Base-by-base conservation (phyloP, 1,140 invertebrate species). In the Coenobita brevimanus region DNA sequence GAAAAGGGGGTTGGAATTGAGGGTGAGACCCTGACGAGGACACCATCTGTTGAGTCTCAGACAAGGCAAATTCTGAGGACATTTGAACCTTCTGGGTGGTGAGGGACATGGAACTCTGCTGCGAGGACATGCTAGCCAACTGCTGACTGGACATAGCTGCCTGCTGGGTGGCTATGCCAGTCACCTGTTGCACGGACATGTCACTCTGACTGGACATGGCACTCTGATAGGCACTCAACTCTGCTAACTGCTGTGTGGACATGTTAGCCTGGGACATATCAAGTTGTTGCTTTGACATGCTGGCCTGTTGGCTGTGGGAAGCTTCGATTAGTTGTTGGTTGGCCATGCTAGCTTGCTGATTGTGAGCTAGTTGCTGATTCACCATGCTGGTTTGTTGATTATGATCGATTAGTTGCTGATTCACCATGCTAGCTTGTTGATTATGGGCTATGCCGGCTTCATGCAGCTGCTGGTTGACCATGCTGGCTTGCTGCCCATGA, bases 11-110 rank as follows among this genome's bases (percentile, higher is more conserved):
- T 38, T 43, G 15, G 54, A 69, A 62, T 50, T 84, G 50, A 1
- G 24, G 6, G 41, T 50, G 17, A 64, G 30, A 67, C 36, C 62
- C 43, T 50, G 81, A 71, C 67, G 43, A 38, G 33, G 82, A 84
- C 71, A 84, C 21, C 64, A 27, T 24, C 33, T 69, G 64, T 27
- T 69, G n/a, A 69, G 64, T 17, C n/a, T 69, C n/a, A 15, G 69
- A 60, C 6, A 62, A 46, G 21, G 82, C 73, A 38, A 60, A 75
- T 24, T 62, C 71, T n/a, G 82, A 84, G 46, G 82, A 27, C 69
- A 84, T 62, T n/a, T 62, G 69, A 27, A 84, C 71, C 50, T 75
- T 46, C 54, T 84, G 82, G 10, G 33, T 38, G 30, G 24, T 43
- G 24, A 84, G 27, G 21, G 82, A 75, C 67, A 73, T 54, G 43